These are phyloP conservation scores for Melanocharis versteri DNA, from an alignment of 2,113 vertebrate genomes.

Conservation along the genomic window DNA sequence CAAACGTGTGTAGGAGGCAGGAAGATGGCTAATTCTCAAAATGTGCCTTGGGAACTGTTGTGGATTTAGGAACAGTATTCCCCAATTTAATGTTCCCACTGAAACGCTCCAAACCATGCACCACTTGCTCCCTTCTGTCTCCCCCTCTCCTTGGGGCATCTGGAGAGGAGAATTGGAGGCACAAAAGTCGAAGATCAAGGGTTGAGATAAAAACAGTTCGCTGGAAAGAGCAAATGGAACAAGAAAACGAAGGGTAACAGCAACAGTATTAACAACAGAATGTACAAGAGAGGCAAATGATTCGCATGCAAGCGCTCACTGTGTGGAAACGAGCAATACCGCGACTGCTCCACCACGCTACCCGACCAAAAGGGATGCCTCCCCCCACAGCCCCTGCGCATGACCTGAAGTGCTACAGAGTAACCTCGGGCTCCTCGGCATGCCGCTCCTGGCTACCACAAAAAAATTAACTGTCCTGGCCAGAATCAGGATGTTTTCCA, in stretches of 20 bases:
- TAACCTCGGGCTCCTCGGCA: background rate
- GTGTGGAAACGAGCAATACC: background rate
- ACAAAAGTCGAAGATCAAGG: background rate
- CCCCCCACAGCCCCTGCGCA: fast-evolving
- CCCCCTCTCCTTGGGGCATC: no score
- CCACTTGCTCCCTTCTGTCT: background rate
- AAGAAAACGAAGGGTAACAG: background rate
- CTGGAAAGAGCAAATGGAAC: background rate
- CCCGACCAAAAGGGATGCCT: background rate
- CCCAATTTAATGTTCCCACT: background rate
- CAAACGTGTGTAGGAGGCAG: background rate
- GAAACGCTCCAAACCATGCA: background rate
- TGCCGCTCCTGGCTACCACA: background rate
- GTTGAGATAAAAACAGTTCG: background rate
- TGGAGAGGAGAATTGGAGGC: background rate
- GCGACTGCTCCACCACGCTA: background rate
- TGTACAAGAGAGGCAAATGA: background rate
- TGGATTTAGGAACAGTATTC: background rate
- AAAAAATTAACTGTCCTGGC: background rate
- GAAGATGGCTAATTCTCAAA: background rate
- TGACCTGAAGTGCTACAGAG: background rate
- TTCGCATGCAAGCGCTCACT: background rate
- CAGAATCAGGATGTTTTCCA: background rate
- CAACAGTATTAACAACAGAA: background rate
- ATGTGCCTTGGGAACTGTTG: background rate